Percentiles rank a stretch among this genome's conserved stretches.
Conservation (phyloP, 2,888 invertebrate genomes). For the Synanthedon myopaeformis region DNA sequence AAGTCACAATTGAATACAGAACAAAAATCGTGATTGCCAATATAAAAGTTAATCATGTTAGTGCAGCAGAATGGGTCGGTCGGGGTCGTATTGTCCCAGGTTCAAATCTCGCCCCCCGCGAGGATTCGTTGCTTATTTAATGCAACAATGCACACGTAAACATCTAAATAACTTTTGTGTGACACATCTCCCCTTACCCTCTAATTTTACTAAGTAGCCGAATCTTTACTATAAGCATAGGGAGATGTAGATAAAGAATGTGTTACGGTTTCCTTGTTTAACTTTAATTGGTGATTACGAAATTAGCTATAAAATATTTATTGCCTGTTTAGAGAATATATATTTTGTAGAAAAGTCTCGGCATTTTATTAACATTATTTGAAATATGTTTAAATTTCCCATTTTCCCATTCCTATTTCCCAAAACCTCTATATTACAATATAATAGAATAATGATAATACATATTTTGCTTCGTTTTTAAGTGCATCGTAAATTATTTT, state of each 20-base stretch:
- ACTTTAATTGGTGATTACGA: constrained; percentile 1
- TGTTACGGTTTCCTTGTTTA: constrained; percentile 36
- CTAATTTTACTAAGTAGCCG: constrained; percentile 68
- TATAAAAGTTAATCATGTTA: constrained; percentile 61
- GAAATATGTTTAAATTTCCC: no score
- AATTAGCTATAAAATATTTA: no score
- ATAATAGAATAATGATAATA: no score
- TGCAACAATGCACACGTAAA: constrained; percentile 69
- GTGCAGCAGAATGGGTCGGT: constrained; percentile 48
- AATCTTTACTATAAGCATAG: constrained; percentile 61
- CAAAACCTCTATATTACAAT: no score
- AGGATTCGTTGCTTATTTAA: constrained; percentile 68
- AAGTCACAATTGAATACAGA: not conserved
- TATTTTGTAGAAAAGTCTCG: no score
- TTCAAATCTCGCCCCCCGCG: constrained; percentile 47
- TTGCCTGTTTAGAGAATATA: no score
- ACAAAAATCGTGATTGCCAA: constrained; percentile 30
- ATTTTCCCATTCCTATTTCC: no score
- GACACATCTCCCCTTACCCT: constrained; percentile 62
- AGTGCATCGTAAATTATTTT: no score
- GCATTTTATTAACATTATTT: no score
- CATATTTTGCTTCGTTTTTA: no score
- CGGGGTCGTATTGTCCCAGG: constrained; percentile 50
- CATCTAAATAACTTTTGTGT: constrained; percentile 70
- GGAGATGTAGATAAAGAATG: constrained; percentile 48